Conservation (phyloP, 1,140 invertebrate species). For the Diachasma alloeum region DNA sequence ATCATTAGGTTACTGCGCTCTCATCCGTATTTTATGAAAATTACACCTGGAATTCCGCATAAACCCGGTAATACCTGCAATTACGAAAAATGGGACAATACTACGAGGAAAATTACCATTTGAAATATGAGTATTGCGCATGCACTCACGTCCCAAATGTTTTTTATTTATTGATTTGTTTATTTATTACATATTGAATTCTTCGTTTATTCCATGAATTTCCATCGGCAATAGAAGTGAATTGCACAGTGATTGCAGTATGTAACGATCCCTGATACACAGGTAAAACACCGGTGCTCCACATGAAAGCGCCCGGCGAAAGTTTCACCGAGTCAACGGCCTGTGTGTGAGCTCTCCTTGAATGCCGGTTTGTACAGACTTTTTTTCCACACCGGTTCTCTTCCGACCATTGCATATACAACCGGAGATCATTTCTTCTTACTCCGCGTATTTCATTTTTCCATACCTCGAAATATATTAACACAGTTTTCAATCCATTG, state of each 20-base stretch:
- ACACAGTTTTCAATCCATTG: background rate
- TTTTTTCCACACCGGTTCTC: conserved; percentile 12
- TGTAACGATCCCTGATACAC: background rate
- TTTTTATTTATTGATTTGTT: background rate
- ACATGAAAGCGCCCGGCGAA: conserved; percentile 49
- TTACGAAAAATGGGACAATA: background rate
- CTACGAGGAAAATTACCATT: background rate
- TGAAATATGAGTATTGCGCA: background rate
- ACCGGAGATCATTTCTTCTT: background rate
- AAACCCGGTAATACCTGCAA: background rate
- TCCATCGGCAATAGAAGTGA: background rate
- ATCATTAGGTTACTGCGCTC: background rate
- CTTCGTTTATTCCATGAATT: too few species aligned
- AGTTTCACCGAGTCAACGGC: conserved; percentile 49
- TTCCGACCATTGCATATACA: background rate
- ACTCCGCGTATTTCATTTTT: background rate
- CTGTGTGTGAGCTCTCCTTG: conserved; percentile 29
- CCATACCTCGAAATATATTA: background rate
- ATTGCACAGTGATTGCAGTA: background rate
- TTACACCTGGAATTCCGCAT: too few species aligned
- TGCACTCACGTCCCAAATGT: background rate
- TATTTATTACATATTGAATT: too few species aligned
- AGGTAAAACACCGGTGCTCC: conserved; percentile 37
- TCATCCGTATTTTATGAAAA: background rate
- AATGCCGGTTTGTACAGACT: background rate